Conservation (phyloP, 2,888 invertebrate genomes). For the Lithosia quadra region DNA sequence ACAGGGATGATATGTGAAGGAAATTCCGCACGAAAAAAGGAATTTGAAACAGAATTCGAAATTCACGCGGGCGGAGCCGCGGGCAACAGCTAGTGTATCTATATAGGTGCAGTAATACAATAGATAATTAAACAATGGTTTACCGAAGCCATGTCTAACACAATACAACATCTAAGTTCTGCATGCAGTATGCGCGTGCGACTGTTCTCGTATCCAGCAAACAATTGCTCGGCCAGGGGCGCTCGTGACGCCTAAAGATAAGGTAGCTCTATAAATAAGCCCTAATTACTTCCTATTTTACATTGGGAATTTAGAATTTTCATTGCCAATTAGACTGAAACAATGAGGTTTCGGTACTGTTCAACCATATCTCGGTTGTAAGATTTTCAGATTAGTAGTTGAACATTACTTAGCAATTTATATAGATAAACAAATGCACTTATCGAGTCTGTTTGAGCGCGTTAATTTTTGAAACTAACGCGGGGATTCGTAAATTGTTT, state of each 20-base stretch:
- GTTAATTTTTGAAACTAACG: background rate
- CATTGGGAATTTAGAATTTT: slow-evolving; percentile 61
- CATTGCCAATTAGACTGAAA: slow-evolving; percentile 64
- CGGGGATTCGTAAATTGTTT: background rate
- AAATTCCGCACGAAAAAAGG: too few species aligned
- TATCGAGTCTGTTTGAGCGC: background rate
- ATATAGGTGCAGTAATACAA: slow-evolving; percentile 22
- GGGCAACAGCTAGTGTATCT: background rate
- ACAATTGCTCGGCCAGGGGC: slow-evolving; percentile 61
- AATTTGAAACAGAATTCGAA: too few species aligned
- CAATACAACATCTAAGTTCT: slow-evolving; percentile 42
- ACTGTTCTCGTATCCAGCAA: slow-evolving; percentile 45
- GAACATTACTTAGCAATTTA: background rate
- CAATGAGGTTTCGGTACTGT: slow-evolving; percentile 56
- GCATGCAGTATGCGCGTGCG: slow-evolving; percentile 40
- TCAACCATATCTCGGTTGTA: slow-evolving; percentile 23
- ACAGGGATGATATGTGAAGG: too few species aligned
- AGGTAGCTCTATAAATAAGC: slow-evolving; percentile 79
- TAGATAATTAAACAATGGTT: slow-evolving; percentile 48
- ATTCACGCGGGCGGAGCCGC: too few species aligned
- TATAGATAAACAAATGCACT: background rate
- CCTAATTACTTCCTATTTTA: slow-evolving; percentile 80
- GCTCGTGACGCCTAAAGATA: slow-evolving; percentile 75
- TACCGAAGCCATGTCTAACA: slow-evolving; percentile 27
- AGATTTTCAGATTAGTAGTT: slow-evolving; percentile 17